Evolutionary conservation across 2,888 invertebrate genomes (phyloP).

Genomic region (Hirtodrosophila confusa): DNA sequence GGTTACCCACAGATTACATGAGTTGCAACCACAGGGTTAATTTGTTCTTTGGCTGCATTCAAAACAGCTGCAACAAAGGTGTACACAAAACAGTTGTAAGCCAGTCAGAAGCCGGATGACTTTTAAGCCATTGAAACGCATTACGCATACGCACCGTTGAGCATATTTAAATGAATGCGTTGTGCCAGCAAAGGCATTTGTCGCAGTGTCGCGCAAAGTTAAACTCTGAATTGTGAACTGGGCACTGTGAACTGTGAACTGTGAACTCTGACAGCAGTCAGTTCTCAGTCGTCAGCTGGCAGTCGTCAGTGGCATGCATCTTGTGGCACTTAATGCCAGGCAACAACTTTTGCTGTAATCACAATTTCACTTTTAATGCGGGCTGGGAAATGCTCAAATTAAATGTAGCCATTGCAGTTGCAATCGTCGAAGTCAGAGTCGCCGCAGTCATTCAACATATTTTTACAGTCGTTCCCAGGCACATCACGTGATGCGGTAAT

Average conservation of each 20-base stretch:
- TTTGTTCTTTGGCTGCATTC: constrained; percentile 11
- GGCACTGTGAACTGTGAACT: neutral
- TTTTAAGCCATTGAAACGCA: constrained; percentile 49
- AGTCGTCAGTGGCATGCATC: constrained; percentile 42
- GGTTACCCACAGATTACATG: neutral
- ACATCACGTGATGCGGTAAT: constrained; percentile 81
- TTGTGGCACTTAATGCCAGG: constrained; percentile 52
- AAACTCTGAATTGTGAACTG: neutral
- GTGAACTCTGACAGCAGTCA: neutral
- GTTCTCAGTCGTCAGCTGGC: neutral
- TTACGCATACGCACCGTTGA: constrained; percentile 59
- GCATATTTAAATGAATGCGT: constrained; percentile 50
- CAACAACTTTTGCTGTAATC: constrained; percentile 52
- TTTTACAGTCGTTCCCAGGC: constrained; percentile 77
- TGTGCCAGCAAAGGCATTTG: constrained; percentile 24
- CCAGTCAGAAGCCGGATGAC: constrained; percentile 25
- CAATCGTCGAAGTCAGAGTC: constrained; percentile 19
- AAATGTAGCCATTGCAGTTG: constrained; percentile 42
- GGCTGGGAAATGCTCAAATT: constrained; percentile 38
- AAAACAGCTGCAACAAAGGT: constrained; percentile 10
- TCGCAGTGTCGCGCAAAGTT: constrained; percentile 33
- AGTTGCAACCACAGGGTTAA: constrained; percentile 14
- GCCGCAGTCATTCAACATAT: constrained; percentile 76
- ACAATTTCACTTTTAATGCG: constrained; percentile 59
- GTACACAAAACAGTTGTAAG: constrained; percentile 36